Base-by-base conservation (phyloP, 2,797 vertebrate genomes). In the Serranus cabrilla region DNA sequence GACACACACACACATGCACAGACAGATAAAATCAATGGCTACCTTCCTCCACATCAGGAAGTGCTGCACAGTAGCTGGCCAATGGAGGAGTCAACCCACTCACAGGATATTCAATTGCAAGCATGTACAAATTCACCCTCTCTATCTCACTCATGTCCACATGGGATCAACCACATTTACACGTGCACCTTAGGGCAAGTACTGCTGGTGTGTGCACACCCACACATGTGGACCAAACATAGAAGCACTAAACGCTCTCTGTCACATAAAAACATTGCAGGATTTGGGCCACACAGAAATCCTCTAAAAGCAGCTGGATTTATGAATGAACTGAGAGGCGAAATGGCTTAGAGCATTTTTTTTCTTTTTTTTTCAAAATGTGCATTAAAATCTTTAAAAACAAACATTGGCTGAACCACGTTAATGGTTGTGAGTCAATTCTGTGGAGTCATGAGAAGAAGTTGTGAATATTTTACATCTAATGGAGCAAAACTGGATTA, bases 71-170 rank as follows among this genome's bases (percentile, higher is more conserved):
- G 88, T 91, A 80, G 84, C 90, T 85, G 88, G 77, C 79, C 82
- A 74, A 72, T 86, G 85, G 88, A 89, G 86, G 84, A 91, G 89
- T 84, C 86, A 64, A 16, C 93, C 93, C 87, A 93, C 93, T 91
- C 89, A 81, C 92, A 87, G 87, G 80, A 88, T 91, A 90, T 90
- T 90, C 82, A 90, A 80, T 89, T 83, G 86, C 79, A 86, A 58
- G 74, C 78, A 86, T 83, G 85, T 84, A 85, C 69, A 43, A 88
- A 89, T 81, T 75, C 54, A 75, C 82, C 85, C 73, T 85, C 77
- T 78, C 63, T 78, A 79, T 86, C 79, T 83, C 85, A 61, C 79
- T 87, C 67, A 37, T 83, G 74, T 79, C 81, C 37, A 5, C 82
- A 87, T 63, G 79, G 80, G 88, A 84, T 82, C 73, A 64, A 57